These are phyloP conservation scores for Progne subis DNA, from an alignment of 2,113 vertebrate species.

Conservation along the genomic window DNA sequence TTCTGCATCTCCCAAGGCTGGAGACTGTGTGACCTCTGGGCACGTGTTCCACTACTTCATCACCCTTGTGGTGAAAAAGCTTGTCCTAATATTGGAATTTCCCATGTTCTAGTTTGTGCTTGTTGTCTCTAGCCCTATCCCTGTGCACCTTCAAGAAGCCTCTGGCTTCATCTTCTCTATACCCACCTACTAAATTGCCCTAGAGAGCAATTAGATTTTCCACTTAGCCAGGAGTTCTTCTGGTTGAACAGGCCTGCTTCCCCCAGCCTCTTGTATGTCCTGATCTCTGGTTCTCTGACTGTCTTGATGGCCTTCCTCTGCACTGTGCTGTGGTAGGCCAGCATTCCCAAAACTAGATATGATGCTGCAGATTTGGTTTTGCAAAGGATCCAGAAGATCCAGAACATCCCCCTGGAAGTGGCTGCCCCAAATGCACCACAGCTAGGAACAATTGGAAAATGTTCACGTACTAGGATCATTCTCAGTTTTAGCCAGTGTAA, in stretches of 20 bases:
- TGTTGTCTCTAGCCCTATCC: background rate
- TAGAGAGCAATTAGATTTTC: background rate
- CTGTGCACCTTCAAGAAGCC: background rate
- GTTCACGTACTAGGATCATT: background rate
- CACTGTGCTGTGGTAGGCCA: background rate
- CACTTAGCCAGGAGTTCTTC: background rate
- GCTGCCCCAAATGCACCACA: background rate
- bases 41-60: background rate
- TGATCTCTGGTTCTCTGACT: background rate
- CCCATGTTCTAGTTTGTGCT: background rate
- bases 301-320: background rate
- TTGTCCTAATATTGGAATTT: conserved; percentile 7
- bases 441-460: background rate
- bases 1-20: background rate
- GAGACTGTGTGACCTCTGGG: background rate
- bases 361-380: background rate
- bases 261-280: background rate
- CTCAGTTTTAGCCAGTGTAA: background rate
- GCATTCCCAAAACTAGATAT: background rate
- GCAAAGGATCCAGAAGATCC: background rate
- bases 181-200: background rate
- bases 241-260: background rate
- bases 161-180: background rate
- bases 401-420: background rate
- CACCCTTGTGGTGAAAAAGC: background rate